Conservation (phyloP, 2,888 invertebrate species). For the Drosophila paranaensis region DNA sequence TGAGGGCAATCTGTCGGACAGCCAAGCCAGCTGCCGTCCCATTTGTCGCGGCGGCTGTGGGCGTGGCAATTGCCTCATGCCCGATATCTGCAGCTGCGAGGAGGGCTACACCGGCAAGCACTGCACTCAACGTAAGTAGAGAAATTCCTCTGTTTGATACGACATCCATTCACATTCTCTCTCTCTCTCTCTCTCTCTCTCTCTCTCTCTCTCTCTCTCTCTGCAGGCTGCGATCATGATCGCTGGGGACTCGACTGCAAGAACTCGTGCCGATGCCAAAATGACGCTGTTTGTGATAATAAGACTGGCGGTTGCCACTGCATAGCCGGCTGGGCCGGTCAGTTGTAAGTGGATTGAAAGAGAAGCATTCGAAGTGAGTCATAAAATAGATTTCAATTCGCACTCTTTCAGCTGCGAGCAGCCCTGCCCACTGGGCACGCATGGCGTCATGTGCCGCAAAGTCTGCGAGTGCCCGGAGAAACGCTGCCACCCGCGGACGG, state of each 20-base stretch:
- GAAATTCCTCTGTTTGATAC: not conserved
- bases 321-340: constrained; percentile 89
- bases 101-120: constrained; percentile 85
- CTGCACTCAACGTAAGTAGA: constrained; percentile 82
- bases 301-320: constrained; percentile 88
- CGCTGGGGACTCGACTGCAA: constrained; percentile 92
- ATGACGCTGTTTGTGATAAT: constrained; percentile 88
- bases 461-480: constrained; percentile 79
- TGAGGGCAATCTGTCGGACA: constrained; percentile 85
- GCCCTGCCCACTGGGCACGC: constrained; percentile 82
- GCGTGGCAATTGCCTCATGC: constrained; percentile 86
- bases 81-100: constrained; percentile 87
- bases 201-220: too few species aligned
- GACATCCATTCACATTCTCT: not conserved
- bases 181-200: too few species aligned
- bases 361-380: too few species aligned
- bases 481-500: constrained; percentile 78
- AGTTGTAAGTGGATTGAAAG: constrained; percentile 86
- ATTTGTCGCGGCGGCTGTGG: constrained; percentile 84
- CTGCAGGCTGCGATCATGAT: constrained; percentile 88
- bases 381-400: too few species aligned
- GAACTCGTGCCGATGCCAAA: constrained; percentile 88
- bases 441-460: constrained; percentile 83
- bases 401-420: constrained; percentile 70
- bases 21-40: constrained; percentile 84